Conservation (phyloP, 2,888 invertebrate genomes). For the Acanthosepion lycidas region DNA sequence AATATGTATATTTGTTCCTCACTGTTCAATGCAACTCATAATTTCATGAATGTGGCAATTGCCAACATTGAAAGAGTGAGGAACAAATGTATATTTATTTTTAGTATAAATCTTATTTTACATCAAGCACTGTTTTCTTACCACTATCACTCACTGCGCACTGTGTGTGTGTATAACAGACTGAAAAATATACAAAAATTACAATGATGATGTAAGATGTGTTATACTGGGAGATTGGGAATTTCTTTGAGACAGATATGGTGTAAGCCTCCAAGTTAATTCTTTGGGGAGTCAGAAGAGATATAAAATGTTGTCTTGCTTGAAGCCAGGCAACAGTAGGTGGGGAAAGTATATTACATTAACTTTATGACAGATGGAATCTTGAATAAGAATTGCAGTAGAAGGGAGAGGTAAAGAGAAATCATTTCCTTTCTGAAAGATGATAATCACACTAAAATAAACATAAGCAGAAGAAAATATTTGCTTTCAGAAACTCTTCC, state of each 20-base stretch:
- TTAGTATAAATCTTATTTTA: no score
- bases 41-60: no score
- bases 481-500: background rate
- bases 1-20: no score
- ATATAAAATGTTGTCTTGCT: background rate
- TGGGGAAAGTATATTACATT: background rate
- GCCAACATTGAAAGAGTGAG: no score
- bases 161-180: no score
- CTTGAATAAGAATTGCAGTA: background rate
- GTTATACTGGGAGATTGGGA: background rate
- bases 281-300: background rate
- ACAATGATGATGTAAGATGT: background rate
- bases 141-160: no score
- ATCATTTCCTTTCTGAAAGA: conserved; percentile 20
- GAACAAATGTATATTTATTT: no score
- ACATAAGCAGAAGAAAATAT: background rate
- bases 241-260: background rate
- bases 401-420: background rate
- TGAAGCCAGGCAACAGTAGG: background rate
- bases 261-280: background rate
- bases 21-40: no score
- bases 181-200: background rate
- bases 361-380: background rate
- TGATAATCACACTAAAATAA: background rate
- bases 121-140: no score